Conservation (phyloP, 2,797 vertebrate species). For the Bufotes viridis region DNA sequence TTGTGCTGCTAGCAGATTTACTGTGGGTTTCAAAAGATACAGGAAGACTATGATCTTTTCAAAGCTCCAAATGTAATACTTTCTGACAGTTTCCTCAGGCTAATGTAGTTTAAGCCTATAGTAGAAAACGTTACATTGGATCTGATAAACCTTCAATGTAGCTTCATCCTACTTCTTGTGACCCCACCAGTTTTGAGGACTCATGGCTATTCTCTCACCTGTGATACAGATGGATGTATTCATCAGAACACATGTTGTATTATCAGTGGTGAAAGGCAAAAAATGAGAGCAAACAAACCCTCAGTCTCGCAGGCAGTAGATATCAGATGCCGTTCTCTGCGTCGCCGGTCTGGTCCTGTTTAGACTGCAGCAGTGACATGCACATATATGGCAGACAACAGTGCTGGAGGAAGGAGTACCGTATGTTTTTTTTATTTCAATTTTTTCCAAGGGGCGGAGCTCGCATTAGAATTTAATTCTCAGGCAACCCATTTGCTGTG, state of each 20-base stretch:
- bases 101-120: constrained; percentile 1
- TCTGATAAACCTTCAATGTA: neutral
- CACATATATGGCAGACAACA: no score
- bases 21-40: constrained; percentile 1
- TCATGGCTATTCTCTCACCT: neutral
- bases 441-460: no score
- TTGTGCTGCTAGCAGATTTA: neutral
- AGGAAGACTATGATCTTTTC: constrained; percentile 32
- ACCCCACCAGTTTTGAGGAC: neutral
- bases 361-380: no score
- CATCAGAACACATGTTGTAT: neutral
- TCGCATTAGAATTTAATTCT: no score
- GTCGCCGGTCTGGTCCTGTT: no score
- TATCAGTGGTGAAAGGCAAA: no score
- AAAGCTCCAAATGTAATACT: neutral
- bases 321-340: no score
- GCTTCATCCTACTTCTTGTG: neutral
- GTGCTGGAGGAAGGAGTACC: no score
- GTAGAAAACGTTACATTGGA: neutral
- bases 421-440: no score
- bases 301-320: no score
- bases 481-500: no score
- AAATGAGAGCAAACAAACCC: no score
- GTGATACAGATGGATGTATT: neutral
- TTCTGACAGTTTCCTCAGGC: constrained; percentile 15